phyloP scores from a whole-genome alignment of 2,888 invertebrate genomes.

The Macrosiphum euphorbiae region DNA sequence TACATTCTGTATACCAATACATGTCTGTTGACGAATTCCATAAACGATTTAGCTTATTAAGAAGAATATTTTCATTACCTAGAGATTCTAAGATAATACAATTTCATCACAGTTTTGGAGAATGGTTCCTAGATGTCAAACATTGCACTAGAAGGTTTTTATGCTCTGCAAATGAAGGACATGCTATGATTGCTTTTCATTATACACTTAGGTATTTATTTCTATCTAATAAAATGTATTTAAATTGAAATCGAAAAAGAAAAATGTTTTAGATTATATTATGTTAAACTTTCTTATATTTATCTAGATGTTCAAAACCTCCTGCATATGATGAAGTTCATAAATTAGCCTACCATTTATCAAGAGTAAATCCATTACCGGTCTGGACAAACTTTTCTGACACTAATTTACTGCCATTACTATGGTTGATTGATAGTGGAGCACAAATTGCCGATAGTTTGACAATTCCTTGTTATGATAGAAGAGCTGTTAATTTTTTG shows the following conservation, averaged over 20 bases:
- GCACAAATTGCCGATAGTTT: slow-evolving; percentile 66
- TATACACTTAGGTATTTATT: slow-evolving; percentile 74
- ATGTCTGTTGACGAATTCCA: slow-evolving; percentile 86
- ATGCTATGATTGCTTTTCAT: slow-evolving; percentile 86
- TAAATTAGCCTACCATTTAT: slow-evolving; percentile 72
- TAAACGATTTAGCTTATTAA: slow-evolving; percentile 81
- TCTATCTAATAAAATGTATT: background rate
- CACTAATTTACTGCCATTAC: slow-evolving; percentile 66
- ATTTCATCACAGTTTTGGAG: slow-evolving; percentile 95
- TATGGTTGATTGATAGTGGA: slow-evolving; percentile 82
- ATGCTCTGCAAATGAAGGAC: slow-evolving; percentile 88
- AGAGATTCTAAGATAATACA: slow-evolving; percentile 76
- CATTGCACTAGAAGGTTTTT: slow-evolving; percentile 96
- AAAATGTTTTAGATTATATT: background rate
- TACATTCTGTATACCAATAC: slow-evolving; percentile 83
- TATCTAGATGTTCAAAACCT: slow-evolving; percentile 50
- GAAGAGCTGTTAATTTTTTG: slow-evolving; percentile 55
- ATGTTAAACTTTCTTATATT: background rate
- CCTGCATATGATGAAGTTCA: slow-evolving; percentile 71
- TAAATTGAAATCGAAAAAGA: background rate
- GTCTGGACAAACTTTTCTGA: slow-evolving; percentile 66
- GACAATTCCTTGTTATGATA: slow-evolving; percentile 56
- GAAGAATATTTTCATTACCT: slow-evolving; percentile 75
- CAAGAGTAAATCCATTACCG: slow-evolving; percentile 67
- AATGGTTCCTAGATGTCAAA: slow-evolving; percentile 97